A percentile compares a stretch with the other conserved stretches of the same genome.
Conservation (phyloP, 2,113 vertebrate genomes). For the Amia ocellicauda region DNA sequence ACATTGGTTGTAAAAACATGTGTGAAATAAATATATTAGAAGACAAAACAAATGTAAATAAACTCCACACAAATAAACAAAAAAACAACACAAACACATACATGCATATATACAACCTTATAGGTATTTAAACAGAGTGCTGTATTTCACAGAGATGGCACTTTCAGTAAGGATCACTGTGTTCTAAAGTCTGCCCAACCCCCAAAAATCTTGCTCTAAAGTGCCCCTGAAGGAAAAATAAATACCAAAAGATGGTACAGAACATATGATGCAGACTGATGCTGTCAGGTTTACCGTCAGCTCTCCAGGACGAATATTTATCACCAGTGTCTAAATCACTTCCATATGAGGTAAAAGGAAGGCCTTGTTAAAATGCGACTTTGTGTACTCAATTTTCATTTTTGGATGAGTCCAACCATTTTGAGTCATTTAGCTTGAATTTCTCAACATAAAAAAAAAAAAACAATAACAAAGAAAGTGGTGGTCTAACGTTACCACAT, state of each 20-base stretch:
- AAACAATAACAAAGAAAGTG: background rate
- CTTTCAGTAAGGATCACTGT: background rate
- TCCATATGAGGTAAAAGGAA: background rate
- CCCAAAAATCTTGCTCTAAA: background rate
- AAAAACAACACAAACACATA: too few relatives aligned
- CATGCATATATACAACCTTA: too few relatives aligned
- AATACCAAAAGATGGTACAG: slow-evolving; percentile 9
- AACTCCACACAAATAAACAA: too few relatives aligned
- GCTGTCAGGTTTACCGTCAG: background rate
- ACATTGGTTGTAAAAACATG: too few relatives aligned
- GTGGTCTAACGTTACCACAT: background rate
- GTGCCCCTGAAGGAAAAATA: slow-evolving; percentile 2
- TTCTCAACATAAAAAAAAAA: background rate
- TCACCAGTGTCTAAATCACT: slow-evolving; percentile 7
- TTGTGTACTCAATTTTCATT: background rate
- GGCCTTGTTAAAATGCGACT: slow-evolving; percentile 3
- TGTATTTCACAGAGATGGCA: too few relatives aligned
- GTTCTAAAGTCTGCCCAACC: background rate
- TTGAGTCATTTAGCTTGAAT: background rate
- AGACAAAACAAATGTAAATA: too few relatives aligned
- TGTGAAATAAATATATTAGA: too few relatives aligned
- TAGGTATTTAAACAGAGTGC: too few relatives aligned
- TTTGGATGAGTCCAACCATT: background rate
- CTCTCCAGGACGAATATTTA: slow-evolving; percentile 1
- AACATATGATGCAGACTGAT: background rate